Evolutionary conservation across 2,888 invertebrate genomes (phyloP).

Genomic region (Phymatocera aterrima): DNA sequence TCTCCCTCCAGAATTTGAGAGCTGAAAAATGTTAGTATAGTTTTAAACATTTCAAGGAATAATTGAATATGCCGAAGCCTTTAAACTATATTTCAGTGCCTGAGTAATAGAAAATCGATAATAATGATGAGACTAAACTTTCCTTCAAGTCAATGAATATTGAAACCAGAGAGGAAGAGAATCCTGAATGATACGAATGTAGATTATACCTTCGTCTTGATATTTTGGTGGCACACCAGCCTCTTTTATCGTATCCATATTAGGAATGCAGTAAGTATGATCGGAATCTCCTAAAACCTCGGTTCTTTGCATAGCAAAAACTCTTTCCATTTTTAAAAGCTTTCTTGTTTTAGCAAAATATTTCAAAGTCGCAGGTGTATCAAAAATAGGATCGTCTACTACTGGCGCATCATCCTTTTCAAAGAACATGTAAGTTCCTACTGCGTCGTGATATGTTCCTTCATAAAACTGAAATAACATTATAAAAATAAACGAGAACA

Average conservation of each 20-base stretch:
- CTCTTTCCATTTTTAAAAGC: slow-evolving; percentile 81
- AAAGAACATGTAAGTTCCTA: slow-evolving; percentile 87
- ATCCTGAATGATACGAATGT: not conserved
- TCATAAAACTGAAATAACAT: slow-evolving; percentile 68
- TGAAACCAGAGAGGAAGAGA: too few relatives aligned
- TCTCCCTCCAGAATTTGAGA: slow-evolving; percentile 62
- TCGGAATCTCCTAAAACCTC: slow-evolving; percentile 69
- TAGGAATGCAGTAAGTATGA: slow-evolving; percentile 63
- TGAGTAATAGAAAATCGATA: not conserved
- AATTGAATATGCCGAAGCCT: too few relatives aligned
- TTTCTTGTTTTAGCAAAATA: slow-evolving; percentile 82
- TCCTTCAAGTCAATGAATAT: not conserved
- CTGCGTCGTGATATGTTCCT: slow-evolving; percentile 82
- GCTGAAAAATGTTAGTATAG: slow-evolving; percentile 55
- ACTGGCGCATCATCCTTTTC: slow-evolving; percentile 78
- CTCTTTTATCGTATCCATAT: slow-evolving; percentile 60
- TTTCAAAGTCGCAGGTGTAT: slow-evolving; percentile 79
- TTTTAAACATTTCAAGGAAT: too few relatives aligned
- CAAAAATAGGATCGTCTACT: slow-evolving; percentile 72
- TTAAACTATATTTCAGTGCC: too few relatives aligned
- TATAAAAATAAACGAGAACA: not conserved
- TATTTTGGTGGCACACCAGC: slow-evolving; percentile 67
- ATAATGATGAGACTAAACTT: not conserved
- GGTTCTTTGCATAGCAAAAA: slow-evolving; percentile 77
- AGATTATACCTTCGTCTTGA: slow-evolving; percentile 62